A percentile compares a stretch with the other conserved stretches of the same genome.
These are phyloP conservation scores for Himalopsyche anomala DNA, from an alignment of 2,888 invertebrate species.

Conservation along the genomic window DNA sequence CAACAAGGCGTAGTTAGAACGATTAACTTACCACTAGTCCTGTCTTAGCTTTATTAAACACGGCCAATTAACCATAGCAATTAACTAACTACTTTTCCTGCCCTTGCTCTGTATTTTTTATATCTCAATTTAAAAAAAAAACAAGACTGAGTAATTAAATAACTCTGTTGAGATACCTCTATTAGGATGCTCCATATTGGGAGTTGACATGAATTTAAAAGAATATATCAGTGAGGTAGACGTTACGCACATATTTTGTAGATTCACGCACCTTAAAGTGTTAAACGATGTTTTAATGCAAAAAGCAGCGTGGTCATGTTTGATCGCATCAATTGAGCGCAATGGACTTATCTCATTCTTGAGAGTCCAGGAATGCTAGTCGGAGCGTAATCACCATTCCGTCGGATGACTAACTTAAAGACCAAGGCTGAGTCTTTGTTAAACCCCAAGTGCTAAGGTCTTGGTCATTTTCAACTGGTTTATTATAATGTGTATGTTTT, in stretches of 20 bases:
- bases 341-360: slow-evolving; percentile 39
- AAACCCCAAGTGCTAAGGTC: slow-evolving; percentile 20
- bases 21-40: too few species aligned
- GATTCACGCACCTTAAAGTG: background rate
- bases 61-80: too few species aligned
- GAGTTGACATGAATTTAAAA: too few species aligned
- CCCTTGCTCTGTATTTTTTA: too few species aligned
- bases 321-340: slow-evolving; percentile 35
- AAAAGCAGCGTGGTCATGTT: slow-evolving; percentile 33
- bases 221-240: too few species aligned
- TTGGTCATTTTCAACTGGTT: slow-evolving; percentile 16
- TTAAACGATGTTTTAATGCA: slow-evolving; percentile 6
- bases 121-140: too few species aligned
- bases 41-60: too few species aligned
- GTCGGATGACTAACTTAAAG: slow-evolving; percentile 30
- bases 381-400: slow-evolving; percentile 35
- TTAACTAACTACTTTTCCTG: too few species aligned
- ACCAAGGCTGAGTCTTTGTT: slow-evolving; percentile 24
- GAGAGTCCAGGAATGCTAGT: slow-evolving; percentile 40
- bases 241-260: background rate
- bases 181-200: too few species aligned
- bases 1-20: too few species aligned
- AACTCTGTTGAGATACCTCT: too few species aligned
- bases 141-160: too few species aligned
- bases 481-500: background rate